phyloP scores from a whole-genome alignment of 2,888 invertebrate species.

The Raillietiella orientalis region DNA sequence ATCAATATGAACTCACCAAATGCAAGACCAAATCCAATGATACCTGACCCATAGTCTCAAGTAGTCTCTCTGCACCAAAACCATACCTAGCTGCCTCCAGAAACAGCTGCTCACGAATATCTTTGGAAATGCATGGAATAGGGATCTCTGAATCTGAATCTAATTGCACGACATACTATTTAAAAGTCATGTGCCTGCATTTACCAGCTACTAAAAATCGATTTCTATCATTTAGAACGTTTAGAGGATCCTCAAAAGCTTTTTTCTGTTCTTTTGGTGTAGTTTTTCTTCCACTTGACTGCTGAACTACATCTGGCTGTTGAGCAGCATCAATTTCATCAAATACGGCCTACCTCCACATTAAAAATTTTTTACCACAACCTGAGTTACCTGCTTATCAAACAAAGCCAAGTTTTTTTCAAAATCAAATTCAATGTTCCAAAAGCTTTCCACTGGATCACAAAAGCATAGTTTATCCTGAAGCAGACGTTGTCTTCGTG shows the following conservation, averaged over 20 bases:
- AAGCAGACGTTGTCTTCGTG: conserved; percentile 15
- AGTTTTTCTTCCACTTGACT: too few species aligned
- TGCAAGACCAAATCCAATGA: conserved; percentile 51
- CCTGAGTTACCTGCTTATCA: conserved; percentile 26
- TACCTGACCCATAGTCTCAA: conserved; percentile 47
- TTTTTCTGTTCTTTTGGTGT: too few species aligned
- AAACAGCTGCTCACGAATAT: conserved; percentile 30
- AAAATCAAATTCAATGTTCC: conserved; percentile 56
- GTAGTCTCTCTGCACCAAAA: conserved; percentile 25
- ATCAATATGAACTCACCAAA: conserved; percentile 23
- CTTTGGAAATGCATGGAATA: conserved; percentile 35
- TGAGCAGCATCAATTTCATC: conserved; percentile 29
- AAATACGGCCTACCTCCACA: conserved; percentile 24
- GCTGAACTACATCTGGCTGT: conserved; percentile 24
- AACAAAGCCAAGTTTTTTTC: conserved; percentile 73
- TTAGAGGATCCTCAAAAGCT: too few species aligned
- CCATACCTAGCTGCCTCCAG: conserved; percentile 30
- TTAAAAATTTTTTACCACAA: conserved; percentile 5
- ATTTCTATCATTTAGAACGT: conserved; percentile 57
- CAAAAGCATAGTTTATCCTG: conserved; percentile 47
- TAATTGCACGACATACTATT: background rate
- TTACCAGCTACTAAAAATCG: too few species aligned
- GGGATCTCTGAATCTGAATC: conserved; percentile 34
- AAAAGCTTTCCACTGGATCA: conserved; percentile 26
- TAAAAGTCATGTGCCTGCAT: too few species aligned